phyloP scores from a whole-genome alignment of 2,888 invertebrate species.

The Aricia artaxerxes region DNA sequence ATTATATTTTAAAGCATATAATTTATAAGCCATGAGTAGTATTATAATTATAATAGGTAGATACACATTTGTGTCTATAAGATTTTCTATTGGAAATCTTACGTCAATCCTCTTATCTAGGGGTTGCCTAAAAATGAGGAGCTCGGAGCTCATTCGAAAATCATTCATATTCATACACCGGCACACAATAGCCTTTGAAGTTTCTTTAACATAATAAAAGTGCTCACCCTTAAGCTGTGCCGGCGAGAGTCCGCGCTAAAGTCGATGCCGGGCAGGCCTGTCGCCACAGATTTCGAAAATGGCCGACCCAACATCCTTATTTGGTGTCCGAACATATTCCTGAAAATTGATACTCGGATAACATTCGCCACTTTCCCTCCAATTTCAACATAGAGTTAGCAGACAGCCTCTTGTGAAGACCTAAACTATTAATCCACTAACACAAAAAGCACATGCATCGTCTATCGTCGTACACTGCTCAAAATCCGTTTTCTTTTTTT shows the following conservation, averaged over 20 bases:
- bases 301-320: constrained; percentile 84
- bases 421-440: constrained; percentile 51
- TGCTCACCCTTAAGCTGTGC: constrained; percentile 80
- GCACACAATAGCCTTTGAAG: neutral
- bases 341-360: constrained; percentile 56
- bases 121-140: neutral
- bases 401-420: constrained; percentile 36
- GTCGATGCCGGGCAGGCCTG: constrained; percentile 78
- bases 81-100: neutral
- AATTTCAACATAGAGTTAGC: constrained; percentile 36
- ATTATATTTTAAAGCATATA: too few species aligned
- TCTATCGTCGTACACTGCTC: constrained; percentile 47
- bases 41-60: too few species aligned
- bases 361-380: constrained; percentile 44
- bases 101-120: constrained; percentile 1
- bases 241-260: constrained; percentile 76
- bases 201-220: neutral
- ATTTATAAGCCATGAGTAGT: too few species aligned
- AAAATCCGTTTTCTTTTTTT: constrained; percentile 34
- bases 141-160: neutral
- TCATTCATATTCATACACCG: constrained; percentile 5
- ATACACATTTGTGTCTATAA: neutral
- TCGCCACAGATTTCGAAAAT: constrained; percentile 83
- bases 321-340: constrained; percentile 83
- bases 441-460: constrained; percentile 78